Base-by-base conservation (phyloP, 1,140 invertebrate species). In the Trachelipus rathkii region DNA sequence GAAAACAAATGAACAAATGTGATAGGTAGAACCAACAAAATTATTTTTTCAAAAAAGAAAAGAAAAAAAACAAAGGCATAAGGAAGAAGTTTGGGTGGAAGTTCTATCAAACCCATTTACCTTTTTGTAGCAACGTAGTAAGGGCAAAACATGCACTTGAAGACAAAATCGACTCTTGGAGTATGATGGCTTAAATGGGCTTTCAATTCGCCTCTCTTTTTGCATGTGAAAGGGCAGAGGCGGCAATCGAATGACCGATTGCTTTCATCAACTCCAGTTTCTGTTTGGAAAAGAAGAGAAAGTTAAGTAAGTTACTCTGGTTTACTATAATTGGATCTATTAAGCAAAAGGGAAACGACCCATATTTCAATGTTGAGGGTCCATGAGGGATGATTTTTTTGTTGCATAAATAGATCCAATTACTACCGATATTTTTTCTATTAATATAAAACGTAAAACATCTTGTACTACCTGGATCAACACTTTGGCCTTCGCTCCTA, bases 71-170 rank as follows among this genome's bases (percentile, higher is more conserved):
- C n/a, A n/a, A n/a, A n/a, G n/a, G 33, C 1, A 3, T 33, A 33
- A 33, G 6, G 6, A 33, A 33, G 33, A 3, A 3, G 33, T 33
- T 6, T 33, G 33, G 33, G 33, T 33, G 33, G 6, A 6, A n/a
- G 6, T 6, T 3, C 33, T 33, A 33, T 33, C 33, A 33, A 33
- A 33, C 6, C 33, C n/a, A 85, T 86, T 85, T 84, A 89, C 88
- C 82, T 82, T 83, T 88, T 88, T 73, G 86, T 85, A 82, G 86
- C 88, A 0, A 93, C 92, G 83, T 91, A 93, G 84, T 89, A 94
- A 0, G 92, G 90, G 84, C 93, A 95, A 79, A 90, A 89, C 80
- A 89, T 89, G 84, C 93, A 95, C 84, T 93, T 94, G 81, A 91
- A 91, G 80, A 90, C 89, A 23, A 90, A 89, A 68, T 90, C 89